phyloP scores from a whole-genome alignment of 2,113 vertebrate species.

The Clarias macrocephalus region DNA sequence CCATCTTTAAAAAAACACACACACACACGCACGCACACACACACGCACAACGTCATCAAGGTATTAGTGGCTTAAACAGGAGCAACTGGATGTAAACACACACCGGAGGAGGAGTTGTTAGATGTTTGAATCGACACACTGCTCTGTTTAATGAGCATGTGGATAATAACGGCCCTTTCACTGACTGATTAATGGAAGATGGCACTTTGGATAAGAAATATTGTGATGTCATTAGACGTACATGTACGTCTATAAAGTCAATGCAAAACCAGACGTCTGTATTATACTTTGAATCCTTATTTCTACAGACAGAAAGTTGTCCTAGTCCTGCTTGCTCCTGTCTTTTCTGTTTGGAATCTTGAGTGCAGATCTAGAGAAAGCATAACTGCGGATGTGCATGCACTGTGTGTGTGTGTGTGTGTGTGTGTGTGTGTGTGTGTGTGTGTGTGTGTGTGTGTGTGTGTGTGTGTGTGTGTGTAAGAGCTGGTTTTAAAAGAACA shows the following conservation, averaged over 20 bases:
- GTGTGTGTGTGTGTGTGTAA: constrained; percentile 33
- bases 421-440: constrained; percentile 49
- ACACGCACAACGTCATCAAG: background rate
- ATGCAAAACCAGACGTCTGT: background rate
- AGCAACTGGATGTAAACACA: background rate
- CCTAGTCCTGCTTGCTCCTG: background rate
- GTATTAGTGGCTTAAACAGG: background rate
- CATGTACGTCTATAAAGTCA: background rate
- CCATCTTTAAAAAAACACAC: background rate
- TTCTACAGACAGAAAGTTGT: background rate
- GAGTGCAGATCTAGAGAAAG: constrained; percentile 45
- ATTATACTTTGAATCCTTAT: constrained; percentile 14
- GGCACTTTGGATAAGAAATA: background rate
- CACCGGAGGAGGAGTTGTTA: too few relatives aligned
- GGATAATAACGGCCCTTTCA: background rate
- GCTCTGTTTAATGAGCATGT: background rate
- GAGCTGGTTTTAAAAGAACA: constrained; percentile 19
- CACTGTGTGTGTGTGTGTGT: constrained; percentile 49
- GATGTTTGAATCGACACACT: background rate
- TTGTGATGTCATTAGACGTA: background rate
- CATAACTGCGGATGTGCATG: constrained; percentile 6
- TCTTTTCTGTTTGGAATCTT: constrained; percentile 8
- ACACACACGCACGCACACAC: too few relatives aligned
- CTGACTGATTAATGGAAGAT: background rate
- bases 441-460: constrained; percentile 41